Conservation (phyloP, 1,140 invertebrate genomes). For the Drosophila takahashii region DNA sequence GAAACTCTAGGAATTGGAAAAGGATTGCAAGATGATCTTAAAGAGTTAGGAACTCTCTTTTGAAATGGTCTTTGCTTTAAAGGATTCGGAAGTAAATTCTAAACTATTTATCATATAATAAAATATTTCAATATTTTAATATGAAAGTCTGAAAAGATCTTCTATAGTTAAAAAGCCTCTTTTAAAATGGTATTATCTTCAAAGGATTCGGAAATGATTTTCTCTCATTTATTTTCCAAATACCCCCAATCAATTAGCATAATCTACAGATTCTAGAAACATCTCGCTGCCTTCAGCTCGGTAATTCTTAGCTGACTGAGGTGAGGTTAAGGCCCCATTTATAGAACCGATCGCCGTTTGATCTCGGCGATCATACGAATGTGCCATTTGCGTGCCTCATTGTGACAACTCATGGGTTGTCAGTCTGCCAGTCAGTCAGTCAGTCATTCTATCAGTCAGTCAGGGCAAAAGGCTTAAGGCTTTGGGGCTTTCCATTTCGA, state of each 20-base stretch:
- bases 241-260: background rate
- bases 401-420: conserved; percentile 27
- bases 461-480: conserved; percentile 21
- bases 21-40: no score
- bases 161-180: no score
- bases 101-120: no score
- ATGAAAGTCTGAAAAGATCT: no score
- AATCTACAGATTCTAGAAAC: conserved; percentile 21
- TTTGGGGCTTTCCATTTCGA: conserved; percentile 18
- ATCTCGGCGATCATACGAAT: conserved; percentile 22
- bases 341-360: conserved; percentile 20
- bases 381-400: conserved; percentile 20
- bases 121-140: no score
- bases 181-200: no score
- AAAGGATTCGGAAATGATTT: background rate
- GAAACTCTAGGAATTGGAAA: no score
- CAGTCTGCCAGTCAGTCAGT: background rate
- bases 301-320: conserved; percentile 5
- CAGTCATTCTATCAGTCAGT: background rate
- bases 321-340: conserved; percentile 11
- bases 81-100: no score
- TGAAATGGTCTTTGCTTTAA: no score
- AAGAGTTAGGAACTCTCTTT: no score
- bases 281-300: conserved; percentile 1
- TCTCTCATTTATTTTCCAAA: background rate